Evolutionary conservation across 2,113 vertebrate genomes (phyloP).

Genomic region (Mustela nigripes): DNA sequence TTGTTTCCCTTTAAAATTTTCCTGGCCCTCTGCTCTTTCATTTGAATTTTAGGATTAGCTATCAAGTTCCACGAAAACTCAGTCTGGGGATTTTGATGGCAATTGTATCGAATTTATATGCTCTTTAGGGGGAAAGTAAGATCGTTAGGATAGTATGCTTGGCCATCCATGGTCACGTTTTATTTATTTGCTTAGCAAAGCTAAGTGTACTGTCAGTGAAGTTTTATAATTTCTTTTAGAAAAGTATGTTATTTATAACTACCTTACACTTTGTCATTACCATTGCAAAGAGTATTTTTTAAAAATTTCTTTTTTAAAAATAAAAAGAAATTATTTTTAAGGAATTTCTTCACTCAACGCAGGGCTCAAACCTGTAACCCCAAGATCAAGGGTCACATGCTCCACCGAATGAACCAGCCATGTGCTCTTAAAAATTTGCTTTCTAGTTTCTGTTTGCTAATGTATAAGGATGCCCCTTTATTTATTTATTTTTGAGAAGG

Average conservation of each 20-base stretch:
- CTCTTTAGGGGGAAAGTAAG: not conserved
- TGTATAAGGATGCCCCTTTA: not conserved
- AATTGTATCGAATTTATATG: conserved; percentile 38
- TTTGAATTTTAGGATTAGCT: not conserved
- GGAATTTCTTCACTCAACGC: not conserved
- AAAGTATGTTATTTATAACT: not conserved
- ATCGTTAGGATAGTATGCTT: not conserved
- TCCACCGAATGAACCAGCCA: not conserved
- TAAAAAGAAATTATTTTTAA: not conserved
- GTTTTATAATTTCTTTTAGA: conserved; percentile 12
- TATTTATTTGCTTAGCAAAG: conserved; percentile 3
- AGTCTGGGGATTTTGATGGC: not conserved
- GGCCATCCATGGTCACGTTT: not conserved
- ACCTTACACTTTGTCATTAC: not conserved
- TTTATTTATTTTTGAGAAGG: not conserved
- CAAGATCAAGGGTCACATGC: not conserved
- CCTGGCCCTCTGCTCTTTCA: not conserved
- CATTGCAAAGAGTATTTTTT: not conserved
- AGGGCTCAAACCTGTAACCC: not conserved
- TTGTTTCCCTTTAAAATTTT: not conserved
- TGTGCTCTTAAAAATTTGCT: not conserved
- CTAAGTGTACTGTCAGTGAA: not conserved
- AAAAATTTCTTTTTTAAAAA: not conserved
- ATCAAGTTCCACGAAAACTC: not conserved
- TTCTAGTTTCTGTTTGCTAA: not conserved